These are phyloP conservation scores for Falco biarmicus DNA, from an alignment of 2,797 vertebrate species.

Conservation along the genomic window DNA sequence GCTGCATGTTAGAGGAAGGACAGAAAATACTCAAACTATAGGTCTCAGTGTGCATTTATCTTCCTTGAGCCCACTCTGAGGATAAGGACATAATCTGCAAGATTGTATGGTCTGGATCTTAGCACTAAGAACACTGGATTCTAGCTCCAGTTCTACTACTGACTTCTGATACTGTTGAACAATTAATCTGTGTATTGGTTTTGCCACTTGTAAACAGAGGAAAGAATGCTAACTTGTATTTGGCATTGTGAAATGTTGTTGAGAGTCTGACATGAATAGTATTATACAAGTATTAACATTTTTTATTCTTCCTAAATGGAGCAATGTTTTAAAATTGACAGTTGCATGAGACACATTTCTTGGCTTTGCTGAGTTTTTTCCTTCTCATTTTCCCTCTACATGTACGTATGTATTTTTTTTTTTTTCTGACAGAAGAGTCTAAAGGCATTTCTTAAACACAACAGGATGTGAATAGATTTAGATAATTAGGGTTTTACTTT, in stretches of 20 bases:
- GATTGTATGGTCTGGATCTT: background rate
- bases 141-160: background rate
- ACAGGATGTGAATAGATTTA: background rate
- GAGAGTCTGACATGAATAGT: background rate
- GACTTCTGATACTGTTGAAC: background rate
- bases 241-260: background rate
- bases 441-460: background rate
- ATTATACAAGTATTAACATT: background rate
- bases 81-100: background rate
- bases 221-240: background rate
- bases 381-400: background rate
- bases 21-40: background rate
- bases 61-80: background rate
- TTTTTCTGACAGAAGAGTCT: background rate
- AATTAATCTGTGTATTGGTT: background rate
- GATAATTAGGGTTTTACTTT: background rate
- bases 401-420: background rate
- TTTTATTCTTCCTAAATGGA: background rate
- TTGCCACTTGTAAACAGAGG: background rate
- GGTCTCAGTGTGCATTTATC: background rate
- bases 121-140: background rate
- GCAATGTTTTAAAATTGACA: background rate
- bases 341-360: background rate
- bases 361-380: background rate
- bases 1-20: background rate